A percentile compares a stretch with the other conserved stretches of the same genome.
Evolutionary conservation across 2,113 vertebrate species (phyloP).

Genomic region (Dipodomys merriami): DNA sequence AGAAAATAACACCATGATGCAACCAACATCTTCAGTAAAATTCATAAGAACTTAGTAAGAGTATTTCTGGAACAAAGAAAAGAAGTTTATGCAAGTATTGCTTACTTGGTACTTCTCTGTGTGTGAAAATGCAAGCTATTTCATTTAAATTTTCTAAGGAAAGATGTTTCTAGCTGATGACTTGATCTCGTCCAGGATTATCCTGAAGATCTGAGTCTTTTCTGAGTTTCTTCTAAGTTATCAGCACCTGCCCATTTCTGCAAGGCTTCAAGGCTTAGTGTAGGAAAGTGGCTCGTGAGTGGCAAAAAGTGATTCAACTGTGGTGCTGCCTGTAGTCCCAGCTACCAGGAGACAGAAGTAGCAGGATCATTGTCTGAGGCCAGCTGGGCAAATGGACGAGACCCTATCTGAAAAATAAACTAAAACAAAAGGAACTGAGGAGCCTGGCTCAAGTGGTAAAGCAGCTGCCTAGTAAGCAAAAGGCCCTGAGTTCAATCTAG

Average conservation of each 20-base stretch:
- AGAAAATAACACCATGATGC: conserved; percentile 26
- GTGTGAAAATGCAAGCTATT: not conserved
- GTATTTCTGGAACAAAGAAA: conserved; percentile 21
- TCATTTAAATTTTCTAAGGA: not conserved
- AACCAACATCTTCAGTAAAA: conserved; percentile 13
- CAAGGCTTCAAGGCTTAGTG: not conserved
- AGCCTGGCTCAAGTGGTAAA: not conserved
- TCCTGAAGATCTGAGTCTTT: not conserved
- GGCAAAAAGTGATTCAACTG: not conserved
- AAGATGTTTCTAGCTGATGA: not conserved
- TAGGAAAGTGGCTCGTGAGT: not conserved
- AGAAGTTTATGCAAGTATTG: not conserved
- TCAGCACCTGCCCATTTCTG: not conserved
- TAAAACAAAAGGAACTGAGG: not conserved
- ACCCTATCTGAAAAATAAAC: too few relatives aligned
- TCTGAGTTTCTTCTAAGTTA: not conserved
- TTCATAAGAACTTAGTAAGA: not conserved
- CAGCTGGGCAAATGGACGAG: too few relatives aligned
- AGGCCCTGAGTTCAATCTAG: too few relatives aligned
- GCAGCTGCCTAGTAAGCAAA: too few relatives aligned
- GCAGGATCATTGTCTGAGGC: too few relatives aligned
- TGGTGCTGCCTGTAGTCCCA: too few relatives aligned
- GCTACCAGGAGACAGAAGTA: too few relatives aligned
- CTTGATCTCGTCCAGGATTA: not conserved
- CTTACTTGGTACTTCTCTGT: not conserved